phyloP scores from a whole-genome alignment of 2,113 vertebrate genomes.

The Nothocercus nigrocapillus region DNA sequence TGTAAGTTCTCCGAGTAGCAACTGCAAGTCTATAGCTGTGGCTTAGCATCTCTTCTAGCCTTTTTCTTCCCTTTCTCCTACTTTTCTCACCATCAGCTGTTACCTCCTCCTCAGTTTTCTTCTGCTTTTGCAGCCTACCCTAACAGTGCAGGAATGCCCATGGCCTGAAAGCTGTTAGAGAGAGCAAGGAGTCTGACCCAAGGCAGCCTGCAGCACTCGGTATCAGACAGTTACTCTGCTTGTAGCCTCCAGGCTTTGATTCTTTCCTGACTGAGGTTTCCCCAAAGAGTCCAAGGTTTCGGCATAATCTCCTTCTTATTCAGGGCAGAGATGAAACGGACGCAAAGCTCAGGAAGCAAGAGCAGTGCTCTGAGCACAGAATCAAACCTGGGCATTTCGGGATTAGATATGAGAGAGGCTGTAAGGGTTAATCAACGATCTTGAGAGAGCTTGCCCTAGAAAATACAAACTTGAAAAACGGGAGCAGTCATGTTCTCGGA shows the following conservation, averaged over 20 bases:
- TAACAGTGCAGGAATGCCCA: neutral
- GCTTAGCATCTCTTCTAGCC: neutral
- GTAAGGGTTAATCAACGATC: neutral
- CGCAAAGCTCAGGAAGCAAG: neutral
- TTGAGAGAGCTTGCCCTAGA: neutral
- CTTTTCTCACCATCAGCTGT: neutral
- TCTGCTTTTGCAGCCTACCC: neutral
- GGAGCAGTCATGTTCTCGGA: neutral
- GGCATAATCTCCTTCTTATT: neutral
- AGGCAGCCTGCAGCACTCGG: neutral
- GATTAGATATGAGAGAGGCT: neutral
- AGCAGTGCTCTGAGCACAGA: neutral
- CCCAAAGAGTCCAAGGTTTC: too few relatives aligned
- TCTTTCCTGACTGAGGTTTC: neutral
- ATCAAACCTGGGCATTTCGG: rapidly evolving
- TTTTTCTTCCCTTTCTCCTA: neutral
- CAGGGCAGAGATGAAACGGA: neutral
- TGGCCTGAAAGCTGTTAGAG: neutral
- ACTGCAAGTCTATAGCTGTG: neutral
- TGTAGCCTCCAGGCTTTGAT: neutral
- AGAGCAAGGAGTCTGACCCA: neutral
- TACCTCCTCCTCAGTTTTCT: neutral
- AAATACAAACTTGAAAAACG: neutral
- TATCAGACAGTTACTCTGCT: neutral
- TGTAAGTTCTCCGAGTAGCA: neutral